Evolutionary conservation across 2,888 invertebrate genomes (phyloP).

Genomic region (Drosophila nigritarsus): DNA sequence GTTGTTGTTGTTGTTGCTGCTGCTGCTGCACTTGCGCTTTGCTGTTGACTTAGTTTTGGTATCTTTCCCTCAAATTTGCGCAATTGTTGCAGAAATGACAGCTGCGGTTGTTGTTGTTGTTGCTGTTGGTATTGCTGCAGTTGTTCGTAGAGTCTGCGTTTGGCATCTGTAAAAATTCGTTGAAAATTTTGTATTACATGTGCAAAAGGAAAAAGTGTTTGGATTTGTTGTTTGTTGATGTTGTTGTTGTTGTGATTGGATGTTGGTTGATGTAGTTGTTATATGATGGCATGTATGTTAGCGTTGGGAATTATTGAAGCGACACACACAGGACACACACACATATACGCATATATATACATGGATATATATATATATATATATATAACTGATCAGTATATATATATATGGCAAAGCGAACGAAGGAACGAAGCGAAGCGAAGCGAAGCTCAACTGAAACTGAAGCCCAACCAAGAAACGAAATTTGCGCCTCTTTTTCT

Average conservation of each 20-base stretch:
- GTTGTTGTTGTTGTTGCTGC: slow-evolving; percentile 42
- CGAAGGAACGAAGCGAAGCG: slow-evolving; percentile 20
- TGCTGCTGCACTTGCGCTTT: slow-evolving; percentile 33
- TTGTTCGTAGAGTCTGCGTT: slow-evolving; percentile 73
- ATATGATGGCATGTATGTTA: slow-evolving; percentile 51
- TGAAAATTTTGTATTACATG: slow-evolving; percentile 42
- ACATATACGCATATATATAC: slow-evolving; percentile 22
- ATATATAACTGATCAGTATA: not conserved
- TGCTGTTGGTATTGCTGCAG: slow-evolving; percentile 26
- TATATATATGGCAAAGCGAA: slow-evolving; percentile 18
- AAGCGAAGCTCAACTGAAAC: slow-evolving; percentile 37
- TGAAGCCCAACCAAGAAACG: slow-evolving; percentile 51
- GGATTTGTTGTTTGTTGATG: slow-evolving; percentile 34
- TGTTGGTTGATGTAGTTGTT: slow-evolving; percentile 38
- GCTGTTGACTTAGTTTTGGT: slow-evolving; percentile 82
- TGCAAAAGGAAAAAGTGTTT: slow-evolving; percentile 6
- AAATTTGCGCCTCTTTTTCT: slow-evolving; percentile 17
- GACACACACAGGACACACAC: slow-evolving; percentile 49
- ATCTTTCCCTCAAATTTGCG: slow-evolving; percentile 85
- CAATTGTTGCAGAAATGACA: slow-evolving; percentile 82
- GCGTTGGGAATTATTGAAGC: slow-evolving; percentile 47
- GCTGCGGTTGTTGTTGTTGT: slow-evolving; percentile 71
- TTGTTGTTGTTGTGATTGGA: slow-evolving; percentile 20
- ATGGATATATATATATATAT: not conserved
- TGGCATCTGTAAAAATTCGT: slow-evolving; percentile 71